phyloP scores from a whole-genome alignment of 2,888 invertebrate species.

The Herminia tarsipennalis region DNA sequence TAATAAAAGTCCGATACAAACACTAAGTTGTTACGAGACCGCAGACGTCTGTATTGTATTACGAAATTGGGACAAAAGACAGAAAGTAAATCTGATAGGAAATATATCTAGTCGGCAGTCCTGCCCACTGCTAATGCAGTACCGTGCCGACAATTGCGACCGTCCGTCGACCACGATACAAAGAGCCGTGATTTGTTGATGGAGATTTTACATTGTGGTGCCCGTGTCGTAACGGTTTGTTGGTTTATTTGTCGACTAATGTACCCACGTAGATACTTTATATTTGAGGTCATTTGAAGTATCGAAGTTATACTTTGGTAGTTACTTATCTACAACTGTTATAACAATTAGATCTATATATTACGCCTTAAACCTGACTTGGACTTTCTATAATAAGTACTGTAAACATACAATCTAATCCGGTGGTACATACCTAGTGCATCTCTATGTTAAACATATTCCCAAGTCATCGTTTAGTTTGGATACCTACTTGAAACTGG shows the following conservation, averaged over 20 bases:
- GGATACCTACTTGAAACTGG: too few relatives aligned
- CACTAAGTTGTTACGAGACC: conserved; percentile 23
- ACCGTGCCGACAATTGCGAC: conserved; percentile 10
- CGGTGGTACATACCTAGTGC: too few relatives aligned
- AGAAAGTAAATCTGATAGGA: conserved; percentile 18
- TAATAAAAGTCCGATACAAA: too few relatives aligned
- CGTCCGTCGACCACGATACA: conserved; percentile 46
- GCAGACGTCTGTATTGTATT: conserved; percentile 2
- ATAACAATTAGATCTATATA: too few relatives aligned
- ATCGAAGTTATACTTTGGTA: background rate
- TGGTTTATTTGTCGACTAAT: conserved; percentile 41
- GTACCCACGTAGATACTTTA: conserved; percentile 22
- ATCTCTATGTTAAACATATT: too few relatives aligned
- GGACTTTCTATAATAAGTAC: too few relatives aligned
- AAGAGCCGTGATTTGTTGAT: conserved; percentile 56
- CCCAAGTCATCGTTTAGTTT: too few relatives aligned
- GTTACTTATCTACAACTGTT: too few relatives aligned
- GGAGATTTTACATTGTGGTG: conserved; percentile 50
- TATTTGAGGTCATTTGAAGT: conserved; percentile 29
- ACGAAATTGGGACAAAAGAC: conserved; percentile 13
- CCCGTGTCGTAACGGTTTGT: conserved; percentile 53
- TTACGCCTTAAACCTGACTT: too few relatives aligned
- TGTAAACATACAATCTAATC: too few relatives aligned
- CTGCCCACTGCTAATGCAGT: conserved; percentile 27
- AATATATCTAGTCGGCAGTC: conserved; percentile 32